Percentiles rank a stretch among this genome's conserved stretches.
These are phyloP conservation scores for Strigops habroptila DNA, from an alignment of 2,113 vertebrate species.

Conservation along the genomic window DNA sequence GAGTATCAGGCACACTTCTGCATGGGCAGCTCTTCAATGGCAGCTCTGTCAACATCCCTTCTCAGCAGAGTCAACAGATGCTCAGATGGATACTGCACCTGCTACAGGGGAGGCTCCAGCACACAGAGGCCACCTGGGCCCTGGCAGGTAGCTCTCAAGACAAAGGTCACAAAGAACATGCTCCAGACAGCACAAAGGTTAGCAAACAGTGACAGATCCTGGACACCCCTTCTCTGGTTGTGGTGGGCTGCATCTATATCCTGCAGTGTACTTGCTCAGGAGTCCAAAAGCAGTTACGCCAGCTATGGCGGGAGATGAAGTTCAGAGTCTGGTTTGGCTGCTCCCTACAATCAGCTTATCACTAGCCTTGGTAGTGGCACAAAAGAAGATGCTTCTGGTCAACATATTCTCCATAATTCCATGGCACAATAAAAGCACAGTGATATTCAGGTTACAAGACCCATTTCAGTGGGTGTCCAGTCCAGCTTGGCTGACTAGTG, in stretches of 20 bases:
- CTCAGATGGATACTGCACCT: neutral
- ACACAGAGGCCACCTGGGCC: accelerated
- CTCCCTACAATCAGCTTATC: neutral
- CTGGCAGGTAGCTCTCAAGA: neutral
- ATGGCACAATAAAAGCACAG: neutral
- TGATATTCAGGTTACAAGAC: neutral
- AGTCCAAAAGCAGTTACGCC: neutral
- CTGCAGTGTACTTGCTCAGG: neutral
- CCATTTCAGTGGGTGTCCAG: neutral
- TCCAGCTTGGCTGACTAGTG: neutral
- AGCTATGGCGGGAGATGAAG: neutral
- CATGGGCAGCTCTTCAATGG: neutral
- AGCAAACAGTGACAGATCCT: neutral
- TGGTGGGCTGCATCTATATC: no score
- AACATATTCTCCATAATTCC: neutral
- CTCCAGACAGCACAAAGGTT: neutral
- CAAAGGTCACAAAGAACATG: neutral
- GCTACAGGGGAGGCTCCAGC: neutral
- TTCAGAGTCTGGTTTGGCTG: neutral
- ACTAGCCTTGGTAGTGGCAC: neutral
- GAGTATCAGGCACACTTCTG: neutral
- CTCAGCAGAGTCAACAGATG: neutral
- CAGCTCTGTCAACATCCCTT: neutral
- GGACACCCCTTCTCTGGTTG: neutral
- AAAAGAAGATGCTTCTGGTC: neutral